Percentiles rank a stretch among this genome's conserved stretches.
Evolutionary conservation across 2,888 invertebrate genomes (phyloP).

Genomic region (Parapristionchus giblindavisi): DNA sequence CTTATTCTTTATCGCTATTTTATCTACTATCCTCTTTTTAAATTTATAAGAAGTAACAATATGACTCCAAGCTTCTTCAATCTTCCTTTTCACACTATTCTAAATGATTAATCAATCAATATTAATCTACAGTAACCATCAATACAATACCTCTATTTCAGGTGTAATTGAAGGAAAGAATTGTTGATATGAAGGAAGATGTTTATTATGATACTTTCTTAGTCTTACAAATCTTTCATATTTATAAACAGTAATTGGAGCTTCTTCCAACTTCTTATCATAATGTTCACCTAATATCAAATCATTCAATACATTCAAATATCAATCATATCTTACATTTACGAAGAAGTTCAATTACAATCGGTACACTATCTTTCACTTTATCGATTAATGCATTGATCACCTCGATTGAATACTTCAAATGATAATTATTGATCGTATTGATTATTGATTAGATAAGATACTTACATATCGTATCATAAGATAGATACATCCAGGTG

Average conservation of each 20-base stretch:
- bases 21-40: too few relatives aligned
- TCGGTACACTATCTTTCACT: not conserved
- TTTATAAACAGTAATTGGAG: too few relatives aligned
- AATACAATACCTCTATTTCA: not conserved
- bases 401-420: not conserved
- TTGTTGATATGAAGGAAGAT: not conserved
- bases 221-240: not conserved
- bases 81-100: too few relatives aligned
- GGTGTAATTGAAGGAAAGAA: not conserved
- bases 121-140: not conserved
- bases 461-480: not conserved
- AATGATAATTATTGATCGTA: too few relatives aligned
- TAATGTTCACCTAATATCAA: not conserved
- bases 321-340: not conserved
- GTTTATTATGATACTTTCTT: too few relatives aligned
- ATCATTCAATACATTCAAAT: not conserved
- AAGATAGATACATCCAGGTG: constrained; percentile 6
- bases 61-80: too few relatives aligned
- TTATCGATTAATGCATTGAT: not conserved
- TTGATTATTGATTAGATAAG: not conserved
- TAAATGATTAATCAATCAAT: not conserved
- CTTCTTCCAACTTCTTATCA: not conserved
- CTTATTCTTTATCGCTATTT: not conserved
- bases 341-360: too few relatives aligned
- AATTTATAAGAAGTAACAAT: too few relatives aligned